Conservation (phyloP, 2,113 vertebrate species). For the Percopsis transmontana region DNA sequence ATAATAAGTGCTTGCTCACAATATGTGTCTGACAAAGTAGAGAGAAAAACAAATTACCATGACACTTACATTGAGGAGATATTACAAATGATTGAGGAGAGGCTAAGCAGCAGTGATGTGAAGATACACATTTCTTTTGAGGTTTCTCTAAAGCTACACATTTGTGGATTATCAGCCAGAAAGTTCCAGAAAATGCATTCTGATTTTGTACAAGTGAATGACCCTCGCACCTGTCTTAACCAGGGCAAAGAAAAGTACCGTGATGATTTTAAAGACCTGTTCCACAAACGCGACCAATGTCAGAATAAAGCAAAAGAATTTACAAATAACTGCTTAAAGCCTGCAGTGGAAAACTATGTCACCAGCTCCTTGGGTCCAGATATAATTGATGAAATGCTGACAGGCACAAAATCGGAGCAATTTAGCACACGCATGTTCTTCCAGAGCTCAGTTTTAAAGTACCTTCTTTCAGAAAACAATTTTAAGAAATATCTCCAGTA, state of each 20-base stretch:
- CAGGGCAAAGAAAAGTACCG: conserved; percentile 38
- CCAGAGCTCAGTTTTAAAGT: conserved; percentile 51
- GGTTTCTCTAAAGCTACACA: conserved; percentile 61
- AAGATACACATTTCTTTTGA: conserved; percentile 6
- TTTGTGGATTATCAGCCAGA: conserved; percentile 59
- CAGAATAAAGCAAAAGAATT: conserved; percentile 71
- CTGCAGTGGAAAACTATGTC: conserved; percentile 52
- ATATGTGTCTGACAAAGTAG: not conserved
- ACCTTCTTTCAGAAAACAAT: conserved; percentile 18
- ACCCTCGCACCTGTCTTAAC: conserved; percentile 40
- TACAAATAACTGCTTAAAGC: conserved; percentile 40
- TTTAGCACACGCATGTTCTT: conserved; percentile 52
- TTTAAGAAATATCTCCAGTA: conserved; percentile 22
- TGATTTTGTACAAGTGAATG: conserved; percentile 48
- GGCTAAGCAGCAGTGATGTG: accelerated
- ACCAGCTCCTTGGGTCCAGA: conserved; percentile 44
- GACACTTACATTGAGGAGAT: conserved; percentile 60
- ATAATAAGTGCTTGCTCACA: not conserved
- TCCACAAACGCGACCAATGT: conserved; percentile 57
- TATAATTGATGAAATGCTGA: conserved; percentile 59
- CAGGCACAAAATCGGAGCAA: not conserved
- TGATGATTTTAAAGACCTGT: conserved; percentile 61
- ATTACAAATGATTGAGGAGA: conserved; percentile 42
- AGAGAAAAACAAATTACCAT: conserved; percentile 29
- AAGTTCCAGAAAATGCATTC: conserved; percentile 54